Percentiles rank a stretch among this genome's conserved stretches.
Conservation (phyloP, 2,113 vertebrate species). For the Ptyas mucosa region DNA sequence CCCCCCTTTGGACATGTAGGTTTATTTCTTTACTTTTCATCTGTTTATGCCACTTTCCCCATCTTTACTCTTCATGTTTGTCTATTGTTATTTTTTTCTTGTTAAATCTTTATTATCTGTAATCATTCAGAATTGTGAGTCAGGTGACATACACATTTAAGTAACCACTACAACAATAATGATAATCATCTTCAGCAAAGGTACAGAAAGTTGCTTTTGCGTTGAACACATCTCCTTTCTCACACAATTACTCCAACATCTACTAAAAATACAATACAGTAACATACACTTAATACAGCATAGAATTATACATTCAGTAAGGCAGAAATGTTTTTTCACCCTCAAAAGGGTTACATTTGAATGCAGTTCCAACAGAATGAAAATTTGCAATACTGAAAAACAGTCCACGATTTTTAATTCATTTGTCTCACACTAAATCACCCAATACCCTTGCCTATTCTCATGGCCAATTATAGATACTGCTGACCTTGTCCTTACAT, state of each 20-base stretch:
- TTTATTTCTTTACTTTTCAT: neutral
- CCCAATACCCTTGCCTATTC: neutral
- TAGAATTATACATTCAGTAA: neutral
- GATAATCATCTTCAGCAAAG: neutral
- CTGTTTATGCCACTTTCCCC: neutral
- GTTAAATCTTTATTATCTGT: neutral
- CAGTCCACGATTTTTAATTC: neutral
- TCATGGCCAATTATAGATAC: neutral
- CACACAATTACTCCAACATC: neutral
- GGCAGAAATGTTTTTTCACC: neutral
- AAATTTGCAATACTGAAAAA: neutral
- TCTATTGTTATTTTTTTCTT: neutral
- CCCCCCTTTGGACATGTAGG: neutral
- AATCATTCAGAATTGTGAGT: neutral
- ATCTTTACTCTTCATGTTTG: neutral
- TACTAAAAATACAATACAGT: neutral
- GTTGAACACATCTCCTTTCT: neutral
- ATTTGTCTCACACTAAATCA: neutral
- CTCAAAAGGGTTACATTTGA: neutral
- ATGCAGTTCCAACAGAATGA: neutral
- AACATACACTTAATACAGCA: neutral
- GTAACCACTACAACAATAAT: neutral
- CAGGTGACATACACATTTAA: neutral
- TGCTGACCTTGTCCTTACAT: neutral
- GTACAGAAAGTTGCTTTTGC: slow-evolving; percentile 33